Evolutionary conservation across 2,888 invertebrate species (phyloP).

Genomic region (Drosophila neutralis): DNA sequence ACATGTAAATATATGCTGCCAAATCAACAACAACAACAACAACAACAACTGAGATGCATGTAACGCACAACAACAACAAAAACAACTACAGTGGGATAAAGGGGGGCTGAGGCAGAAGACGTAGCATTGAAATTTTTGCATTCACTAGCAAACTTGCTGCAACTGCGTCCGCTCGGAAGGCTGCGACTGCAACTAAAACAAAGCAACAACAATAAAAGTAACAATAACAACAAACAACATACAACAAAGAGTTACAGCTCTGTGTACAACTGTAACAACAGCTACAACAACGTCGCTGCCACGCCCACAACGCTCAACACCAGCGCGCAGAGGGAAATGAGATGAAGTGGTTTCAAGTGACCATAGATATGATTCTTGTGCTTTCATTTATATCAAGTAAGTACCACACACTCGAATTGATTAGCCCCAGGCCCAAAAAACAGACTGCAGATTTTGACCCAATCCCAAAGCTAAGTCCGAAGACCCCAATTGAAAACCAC

Average conservation of each 20-base stretch:
- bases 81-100: conserved; percentile 27
- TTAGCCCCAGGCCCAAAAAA: conserved; percentile 34
- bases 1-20: conserved; percentile 77
- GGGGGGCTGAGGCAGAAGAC: conserved; percentile 1
- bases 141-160: conserved; percentile 1
- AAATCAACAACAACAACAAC: conserved; percentile 41
- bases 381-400: conserved; percentile 85
- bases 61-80: conserved; percentile 37
- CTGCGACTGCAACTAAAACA: conserved; percentile 28
- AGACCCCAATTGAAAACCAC: conserved; percentile 22
- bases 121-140: conserved; percentile 6
- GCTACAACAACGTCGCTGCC: conserved; percentile 64
- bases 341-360: conserved; percentile 86
- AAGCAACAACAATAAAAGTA: conserved; percentile 28
- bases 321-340: conserved; percentile 85
- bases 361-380: conserved; percentile 85
- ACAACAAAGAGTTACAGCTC: conserved; percentile 26
- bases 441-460: conserved; percentile 47
- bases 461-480: conserved; percentile 25
- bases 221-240: conserved; percentile 7
- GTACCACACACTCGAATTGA: conserved; percentile 64
- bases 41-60: conserved; percentile 42
- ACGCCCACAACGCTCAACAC: conserved; percentile 56
- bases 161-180: conserved; percentile 16
- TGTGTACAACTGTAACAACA: conserved; percentile 46